Conservation (phyloP, 2,797 vertebrate species). For the Chelon labrosus region DNA sequence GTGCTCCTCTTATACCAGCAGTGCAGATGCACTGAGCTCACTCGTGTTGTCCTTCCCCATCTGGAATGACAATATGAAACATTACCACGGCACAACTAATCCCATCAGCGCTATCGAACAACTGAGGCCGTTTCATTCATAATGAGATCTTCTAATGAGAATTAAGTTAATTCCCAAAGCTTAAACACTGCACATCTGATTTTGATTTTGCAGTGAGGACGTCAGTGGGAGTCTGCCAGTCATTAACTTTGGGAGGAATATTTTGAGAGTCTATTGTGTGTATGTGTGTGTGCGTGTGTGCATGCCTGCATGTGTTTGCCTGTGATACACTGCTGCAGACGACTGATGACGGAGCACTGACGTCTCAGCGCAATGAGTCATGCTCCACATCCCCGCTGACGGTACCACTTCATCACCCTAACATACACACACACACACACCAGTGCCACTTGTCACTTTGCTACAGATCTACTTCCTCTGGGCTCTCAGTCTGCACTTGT, state of each 20-base stretch:
- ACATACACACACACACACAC: constrained; percentile 21
- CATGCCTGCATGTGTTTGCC: constrained; percentile 26
- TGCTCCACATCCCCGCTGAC: constrained; percentile 54
- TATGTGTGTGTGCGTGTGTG: constrained; percentile 18
- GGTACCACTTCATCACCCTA: constrained; percentile 34
- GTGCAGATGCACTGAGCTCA: constrained; percentile 25
- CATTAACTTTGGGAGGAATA: constrained; percentile 56
- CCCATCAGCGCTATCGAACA: constrained; percentile 52
- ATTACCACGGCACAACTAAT: constrained; percentile 35
- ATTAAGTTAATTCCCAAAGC: constrained; percentile 49
- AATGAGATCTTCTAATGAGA: constrained; percentile 45
- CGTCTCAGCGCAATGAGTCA: constrained; percentile 81
- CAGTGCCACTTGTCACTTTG: constrained; percentile 48
- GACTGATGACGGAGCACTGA: constrained; percentile 77
- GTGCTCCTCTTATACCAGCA: background rate
- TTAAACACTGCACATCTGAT: constrained; percentile 55
- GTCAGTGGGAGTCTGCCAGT: constrained; percentile 43
- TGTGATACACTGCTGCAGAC: constrained; percentile 52
- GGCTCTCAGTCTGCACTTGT: constrained; percentile 22
- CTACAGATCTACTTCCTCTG: constrained; percentile 39
- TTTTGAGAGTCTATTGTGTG: constrained; percentile 27
- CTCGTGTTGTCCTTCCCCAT: constrained; percentile 37
- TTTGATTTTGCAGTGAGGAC: constrained; percentile 50
- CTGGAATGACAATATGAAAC: constrained; percentile 40
- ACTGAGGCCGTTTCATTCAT: constrained; percentile 40